Evolutionary conservation across 2,888 invertebrate genomes (phyloP), one percentile per base, ranked within the genome.

Genomic region (Cephus spinipes): DNA sequence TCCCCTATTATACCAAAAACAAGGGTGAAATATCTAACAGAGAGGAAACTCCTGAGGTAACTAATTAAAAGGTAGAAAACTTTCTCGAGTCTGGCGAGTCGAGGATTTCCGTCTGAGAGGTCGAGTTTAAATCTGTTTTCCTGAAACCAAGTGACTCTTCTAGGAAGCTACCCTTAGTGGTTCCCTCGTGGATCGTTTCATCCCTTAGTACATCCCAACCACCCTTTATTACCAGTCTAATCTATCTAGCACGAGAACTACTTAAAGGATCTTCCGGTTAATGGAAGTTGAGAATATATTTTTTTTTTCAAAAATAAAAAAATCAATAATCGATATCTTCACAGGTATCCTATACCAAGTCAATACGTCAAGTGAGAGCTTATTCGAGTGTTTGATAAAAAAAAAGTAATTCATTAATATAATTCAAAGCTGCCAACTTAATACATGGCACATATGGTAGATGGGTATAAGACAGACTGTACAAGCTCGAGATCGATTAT

Each of bases 71-170:
- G 88, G 90, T 88, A 88, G 86, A 87, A 86, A 90, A 90, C 83
- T 89, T 90, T 86, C 84, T 86, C 83, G 83, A 82, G 83, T 82
- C 12, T 15, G 82, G 86, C 85, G 12, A 78, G 35, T 36, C 36
- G 36, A 36, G 36, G 36, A 36, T 36, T 36, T 36, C 36, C 36
- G 85, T 83, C 83, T 68, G 87, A 88, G 89, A 31, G 86, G 89
- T 90, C 90, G 90, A 91, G 91, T 91, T 91, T 91, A 91, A 91
- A 91, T 91, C 91, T 90, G 90, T 91, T 91, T 91, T 73, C 36
- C 36, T 15, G 36, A 15, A 36, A 36, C 36, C 90, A 88, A 85
- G 87, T 87, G 88, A 87, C 90, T 90, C 36, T 89, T 90, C 89
- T 85, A 86, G 86, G 86, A 89, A 86, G 85, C 87, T 73, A 69